phyloP scores from a whole-genome alignment of 2,888 invertebrate species.

The Lucinisca nassula region DNA sequence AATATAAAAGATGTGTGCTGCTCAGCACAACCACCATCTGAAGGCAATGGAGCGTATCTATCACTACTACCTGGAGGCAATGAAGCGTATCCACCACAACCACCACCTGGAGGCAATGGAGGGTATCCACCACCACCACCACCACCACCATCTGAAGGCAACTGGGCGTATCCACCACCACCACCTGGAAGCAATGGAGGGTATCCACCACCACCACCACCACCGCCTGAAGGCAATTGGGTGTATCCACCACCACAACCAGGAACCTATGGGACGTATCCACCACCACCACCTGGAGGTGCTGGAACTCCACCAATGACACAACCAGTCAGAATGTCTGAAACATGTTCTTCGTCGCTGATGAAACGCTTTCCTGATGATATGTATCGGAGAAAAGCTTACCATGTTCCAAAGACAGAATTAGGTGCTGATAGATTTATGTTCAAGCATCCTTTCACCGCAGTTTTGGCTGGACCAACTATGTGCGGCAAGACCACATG shows the following conservation, averaged over 20 bases:
- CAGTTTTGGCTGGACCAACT: background rate
- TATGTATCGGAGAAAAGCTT: background rate
- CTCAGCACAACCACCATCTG: too few relatives aligned
- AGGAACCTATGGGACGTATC: background rate
- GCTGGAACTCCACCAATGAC: too few relatives aligned
- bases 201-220: constrained; percentile 1
- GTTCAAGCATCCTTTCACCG: background rate
- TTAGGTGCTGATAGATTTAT: background rate
- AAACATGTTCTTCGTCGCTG: background rate
- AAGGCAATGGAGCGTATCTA: too few relatives aligned
- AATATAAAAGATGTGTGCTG: background rate
- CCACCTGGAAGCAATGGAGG: background rate
- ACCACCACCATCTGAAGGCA: background rate
- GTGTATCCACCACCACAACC: background rate
- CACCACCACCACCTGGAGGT: too few relatives aligned
- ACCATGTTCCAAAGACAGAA: background rate
- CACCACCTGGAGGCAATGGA: background rate
- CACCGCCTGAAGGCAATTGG: background rate
- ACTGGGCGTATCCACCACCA: background rate
- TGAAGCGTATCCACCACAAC: too few relatives aligned
- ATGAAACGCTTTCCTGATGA: background rate
- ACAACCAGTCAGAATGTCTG: background rate
- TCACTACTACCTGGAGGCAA: too few relatives aligned
- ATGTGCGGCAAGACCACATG: background rate
- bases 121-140: background rate